A percentile compares a stretch with the other conserved stretches of the same genome.
phyloP scores from a whole-genome alignment of 2,888 invertebrate species.

The Acrobasis repandana region DNA sequence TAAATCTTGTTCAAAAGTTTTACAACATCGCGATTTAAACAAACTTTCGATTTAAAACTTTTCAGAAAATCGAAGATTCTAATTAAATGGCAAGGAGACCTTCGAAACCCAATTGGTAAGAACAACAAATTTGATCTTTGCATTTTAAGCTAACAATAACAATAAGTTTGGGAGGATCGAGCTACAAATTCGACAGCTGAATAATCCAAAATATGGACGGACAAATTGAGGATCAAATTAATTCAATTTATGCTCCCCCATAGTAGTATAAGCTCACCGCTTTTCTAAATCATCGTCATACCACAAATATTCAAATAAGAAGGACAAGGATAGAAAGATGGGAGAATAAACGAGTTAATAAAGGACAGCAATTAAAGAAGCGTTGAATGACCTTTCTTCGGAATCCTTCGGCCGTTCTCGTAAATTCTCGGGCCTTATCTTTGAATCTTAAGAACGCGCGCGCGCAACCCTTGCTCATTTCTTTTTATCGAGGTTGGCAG shows the following conservation, averaged over 20 bases:
- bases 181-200: slow-evolving; percentile 10
- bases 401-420: slow-evolving; percentile 60
- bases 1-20: too few relatives aligned
- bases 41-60: too few relatives aligned
- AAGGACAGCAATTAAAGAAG: slow-evolving; percentile 68
- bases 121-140: slow-evolving; percentile 1
- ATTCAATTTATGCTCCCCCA: slow-evolving; percentile 63
- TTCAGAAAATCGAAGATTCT: not conserved
- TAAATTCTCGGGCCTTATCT: slow-evolving; percentile 60
- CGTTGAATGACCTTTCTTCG: slow-evolving; percentile 72
- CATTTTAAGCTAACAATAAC: not conserved
- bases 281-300: slow-evolving; percentile 66
- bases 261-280: slow-evolving; percentile 49
- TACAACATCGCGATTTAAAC: too few relatives aligned
- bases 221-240: slow-evolving; percentile 63
- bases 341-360: slow-evolving; percentile 49
- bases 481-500: slow-evolving; percentile 33
- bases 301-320: slow-evolving; percentile 63
- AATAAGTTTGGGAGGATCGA: not conserved
- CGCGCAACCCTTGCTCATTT: slow-evolving; percentile 58
- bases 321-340: slow-evolving; percentile 50
- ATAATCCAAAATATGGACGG: slow-evolving; percentile 25
- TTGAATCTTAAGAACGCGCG: slow-evolving; percentile 55
- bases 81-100: not conserved
- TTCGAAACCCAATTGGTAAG: slow-evolving; percentile 3